Percentiles rank a stretch among this genome's conserved stretches.
Evolutionary conservation across 1,140 invertebrate genomes (phyloP).

Genomic region (Harlomillsia oculata): DNA sequence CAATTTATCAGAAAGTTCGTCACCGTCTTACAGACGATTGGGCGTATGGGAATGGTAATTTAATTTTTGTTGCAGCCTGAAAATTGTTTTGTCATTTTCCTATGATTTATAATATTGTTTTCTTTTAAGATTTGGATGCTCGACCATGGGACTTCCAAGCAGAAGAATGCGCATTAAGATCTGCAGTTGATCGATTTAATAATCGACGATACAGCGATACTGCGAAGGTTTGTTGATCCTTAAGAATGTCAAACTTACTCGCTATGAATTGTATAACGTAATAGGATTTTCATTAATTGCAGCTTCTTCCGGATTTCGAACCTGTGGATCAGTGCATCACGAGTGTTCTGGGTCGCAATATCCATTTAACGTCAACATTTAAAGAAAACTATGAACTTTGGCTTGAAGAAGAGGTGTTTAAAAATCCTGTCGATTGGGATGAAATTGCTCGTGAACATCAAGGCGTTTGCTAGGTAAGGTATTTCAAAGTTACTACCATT

Average conservation of each 20-base stretch:
- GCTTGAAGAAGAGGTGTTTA: constrained; percentile 93
- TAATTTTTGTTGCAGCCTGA: no score
- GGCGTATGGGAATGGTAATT: constrained; percentile 91
- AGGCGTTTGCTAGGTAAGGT: no score
- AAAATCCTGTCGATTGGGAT: constrained; percentile 43
- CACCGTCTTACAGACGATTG: constrained; percentile 97
- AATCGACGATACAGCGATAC: constrained; percentile 64
- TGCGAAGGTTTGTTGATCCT: constrained; percentile 20
- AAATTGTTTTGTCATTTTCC: no score
- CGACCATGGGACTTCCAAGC: constrained; percentile 98
- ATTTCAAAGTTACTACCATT: no score
- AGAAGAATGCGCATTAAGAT: constrained; percentile 87
- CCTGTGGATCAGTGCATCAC: constrained; percentile 76
- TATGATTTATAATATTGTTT: constrained; percentile 1
- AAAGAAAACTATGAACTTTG: constrained; percentile 93
- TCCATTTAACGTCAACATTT: constrained; percentile 88
- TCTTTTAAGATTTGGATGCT: constrained; percentile 74
- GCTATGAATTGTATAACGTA: no score
- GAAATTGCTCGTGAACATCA: no score
- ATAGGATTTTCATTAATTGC: no score
- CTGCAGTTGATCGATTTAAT: constrained; percentile 92
- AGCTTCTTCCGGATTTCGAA: constrained; percentile 56
- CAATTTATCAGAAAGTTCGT: constrained; percentile 94
- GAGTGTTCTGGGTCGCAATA: constrained; percentile 62
- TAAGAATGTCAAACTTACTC: background rate